Base-by-base conservation (phyloP, 1,140 invertebrate genomes). In the Zophobas atratus region DNA sequence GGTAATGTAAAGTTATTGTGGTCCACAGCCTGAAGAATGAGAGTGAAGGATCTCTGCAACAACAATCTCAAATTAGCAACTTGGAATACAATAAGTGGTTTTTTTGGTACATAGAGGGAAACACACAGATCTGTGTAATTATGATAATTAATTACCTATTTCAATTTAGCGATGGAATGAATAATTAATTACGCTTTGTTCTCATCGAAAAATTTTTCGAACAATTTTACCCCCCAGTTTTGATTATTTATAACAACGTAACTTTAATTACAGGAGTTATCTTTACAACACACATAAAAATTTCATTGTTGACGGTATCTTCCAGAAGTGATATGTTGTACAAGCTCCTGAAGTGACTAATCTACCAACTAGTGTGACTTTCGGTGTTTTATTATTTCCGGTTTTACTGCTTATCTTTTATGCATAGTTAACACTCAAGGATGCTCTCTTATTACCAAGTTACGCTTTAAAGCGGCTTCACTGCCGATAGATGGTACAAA, bases 1-100 rank as follows among this genome's bases (percentile, higher is more conserved):
- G 92, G 89, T 82, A 89, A 87, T 73, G 92, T 90, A 83, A 90
- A 91, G 85, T 93, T 93, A 87, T 89, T 91, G 88, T 94, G 92
- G 88, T 97, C 94, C 89, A 94, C 92, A 76, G 95, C 96, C 89
- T 97, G 95, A 80, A 97, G 90, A 80, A 97, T 96, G 84, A 97
- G 89, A 81, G 95, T 96, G 88, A 97, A 97, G 79, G 95, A 95
- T 86, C 95, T 94, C 96, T 97, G 93, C 49, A 92, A 92, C 84
- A 86, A 84, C 86, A 86, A 84, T 79, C 77, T 71, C 73, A 75
- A 79, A 67, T 75, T 32, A 75, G 8, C 51, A 49, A 67, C 41
- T 38, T 6, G 33, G 32, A 20, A 20, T 20, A 20, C 20, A 20
- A 20, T 20, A 20, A 20, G 20, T 20, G 20, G 20, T 20, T 20